Base-by-base conservation (phyloP, 1,140 invertebrate genomes). In the Drosophila nigrodunni region DNA sequence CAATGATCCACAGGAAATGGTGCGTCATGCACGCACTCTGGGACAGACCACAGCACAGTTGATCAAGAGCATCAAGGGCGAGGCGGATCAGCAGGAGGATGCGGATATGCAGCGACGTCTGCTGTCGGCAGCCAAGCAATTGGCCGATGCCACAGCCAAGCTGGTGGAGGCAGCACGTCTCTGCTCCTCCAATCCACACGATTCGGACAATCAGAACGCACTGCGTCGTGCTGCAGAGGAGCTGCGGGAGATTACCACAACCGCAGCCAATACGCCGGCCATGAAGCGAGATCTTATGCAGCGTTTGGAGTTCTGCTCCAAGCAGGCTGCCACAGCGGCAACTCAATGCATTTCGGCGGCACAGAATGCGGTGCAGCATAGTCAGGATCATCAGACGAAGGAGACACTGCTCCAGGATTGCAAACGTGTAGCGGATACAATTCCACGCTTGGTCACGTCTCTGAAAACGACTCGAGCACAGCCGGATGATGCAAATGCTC, bases 131-230 rank as follows among this genome's bases (percentile, higher is more conserved):
- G 97, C 98, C 5, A 99, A 98, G 92, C 94, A 96, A 50, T 93
- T 99, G 10, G 98, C 98, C 2, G 98, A 99, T 93, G 98, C 98
- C 7, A 99, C 99, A 0, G 96, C 98, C 0, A 95, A 96, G 74
- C 97, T 99, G 95, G 98, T 99, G 2, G 98, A 99, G 92, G 98
- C 98, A 2, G 98, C 99, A 0, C 95, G 99, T 71, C 95, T 97
- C 6, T 98, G 97, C 93, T 97, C 97, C 10, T 95, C 95, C 34
- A 96, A 95, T 92, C 98, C 97, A 0, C 95, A 96, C 90, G 98
- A 99, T 78, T 94, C 95, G 0, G 94, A 95, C 47, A 96, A 96
- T 82, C 98, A 99, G 92, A 95, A 97, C 77, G 95, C 95, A 6
- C 91, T 99, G 1, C 94, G 96, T 30, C 94, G 94, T 57, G 98